Conservation (phyloP, 2,888 invertebrate genomes). For the Drosophila parthenogenetica region DNA sequence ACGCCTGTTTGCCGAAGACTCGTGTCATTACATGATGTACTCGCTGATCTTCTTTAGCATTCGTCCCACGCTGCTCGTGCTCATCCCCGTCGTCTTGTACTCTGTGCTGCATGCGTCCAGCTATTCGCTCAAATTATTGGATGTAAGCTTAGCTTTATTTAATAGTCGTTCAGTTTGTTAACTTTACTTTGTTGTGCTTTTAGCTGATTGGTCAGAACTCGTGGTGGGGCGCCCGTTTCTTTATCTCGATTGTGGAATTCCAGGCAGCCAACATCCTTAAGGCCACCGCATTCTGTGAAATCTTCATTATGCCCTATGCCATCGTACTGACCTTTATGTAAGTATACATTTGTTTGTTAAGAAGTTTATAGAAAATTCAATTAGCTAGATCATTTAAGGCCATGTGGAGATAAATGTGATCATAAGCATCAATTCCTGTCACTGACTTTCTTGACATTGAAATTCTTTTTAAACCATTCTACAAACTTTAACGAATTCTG, state of each 20-base stretch:
- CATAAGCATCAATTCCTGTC: too few relatives aligned
- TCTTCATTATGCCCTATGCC: conserved; percentile 94
- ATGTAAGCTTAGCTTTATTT: conserved; percentile 87
- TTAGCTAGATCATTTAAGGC: too few relatives aligned
- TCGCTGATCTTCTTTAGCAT: conserved; percentile 97
- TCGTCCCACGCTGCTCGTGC: conserved; percentile 93
- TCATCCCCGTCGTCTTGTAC: conserved; percentile 96
- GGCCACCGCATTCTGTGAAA: conserved; percentile 96
- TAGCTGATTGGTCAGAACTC: conserved; percentile 96
- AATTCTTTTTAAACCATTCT: too few relatives aligned
- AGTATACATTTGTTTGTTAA: conserved; percentile 85
- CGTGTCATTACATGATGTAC: conserved; percentile 98
- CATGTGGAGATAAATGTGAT: too few relatives aligned
- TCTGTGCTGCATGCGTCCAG: conserved; percentile 96
- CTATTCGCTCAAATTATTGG: conserved; percentile 94
- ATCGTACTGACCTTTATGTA: conserved; percentile 93
- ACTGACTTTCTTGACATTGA: too few relatives aligned
- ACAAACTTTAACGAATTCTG: too few relatives aligned
- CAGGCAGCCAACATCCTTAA: conserved; percentile 96
- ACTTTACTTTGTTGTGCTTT: conserved; percentile 57
- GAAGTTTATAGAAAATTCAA: too few relatives aligned
- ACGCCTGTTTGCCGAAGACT: conserved; percentile 93
- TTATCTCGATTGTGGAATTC: conserved; percentile 95
- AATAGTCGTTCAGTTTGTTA: not conserved
- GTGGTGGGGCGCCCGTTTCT: conserved; percentile 93